These are phyloP conservation scores for Thermophis baileyi DNA, from an alignment of 2,113 vertebrate species.

Conservation along the genomic window DNA sequence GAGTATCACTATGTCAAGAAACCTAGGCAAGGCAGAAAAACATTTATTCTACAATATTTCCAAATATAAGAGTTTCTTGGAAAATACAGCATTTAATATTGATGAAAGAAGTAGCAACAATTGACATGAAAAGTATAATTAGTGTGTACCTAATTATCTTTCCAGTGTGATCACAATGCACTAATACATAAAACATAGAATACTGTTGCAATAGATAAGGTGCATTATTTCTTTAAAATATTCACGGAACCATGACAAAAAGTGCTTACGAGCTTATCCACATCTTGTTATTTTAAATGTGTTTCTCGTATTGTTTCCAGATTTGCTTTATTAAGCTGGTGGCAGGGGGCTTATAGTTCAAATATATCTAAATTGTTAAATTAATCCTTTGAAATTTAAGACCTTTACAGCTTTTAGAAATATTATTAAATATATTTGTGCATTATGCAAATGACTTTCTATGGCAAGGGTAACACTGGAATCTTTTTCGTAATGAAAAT, in stretches of 20 bases:
- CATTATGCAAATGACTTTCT: background rate
- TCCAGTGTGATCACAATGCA: background rate
- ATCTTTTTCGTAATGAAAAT: background rate
- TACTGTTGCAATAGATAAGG: background rate
- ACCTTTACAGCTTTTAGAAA: background rate
- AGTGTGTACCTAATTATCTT: background rate
- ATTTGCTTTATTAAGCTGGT: slow-evolving; percentile 1
- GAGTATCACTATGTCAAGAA: background rate
- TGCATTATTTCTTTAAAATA: background rate
- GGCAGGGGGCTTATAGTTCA: background rate
- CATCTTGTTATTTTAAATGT: background rate
- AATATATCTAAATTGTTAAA: background rate
- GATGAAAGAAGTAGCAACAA: background rate
- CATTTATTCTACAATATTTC: background rate
- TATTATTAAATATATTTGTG: background rate
- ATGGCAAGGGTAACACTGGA: background rate
- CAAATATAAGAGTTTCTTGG: background rate
- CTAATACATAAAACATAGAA: slow-evolving; percentile 13
- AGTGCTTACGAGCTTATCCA: background rate
- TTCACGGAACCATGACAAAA: background rate
- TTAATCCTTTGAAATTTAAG: background rate
- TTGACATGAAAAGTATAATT: background rate
- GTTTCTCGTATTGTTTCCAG: background rate
- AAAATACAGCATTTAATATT: background rate
- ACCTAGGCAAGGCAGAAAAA: background rate